phyloP scores from a whole-genome alignment of 2,113 vertebrate species.

The Procavia capensis region DNA sequence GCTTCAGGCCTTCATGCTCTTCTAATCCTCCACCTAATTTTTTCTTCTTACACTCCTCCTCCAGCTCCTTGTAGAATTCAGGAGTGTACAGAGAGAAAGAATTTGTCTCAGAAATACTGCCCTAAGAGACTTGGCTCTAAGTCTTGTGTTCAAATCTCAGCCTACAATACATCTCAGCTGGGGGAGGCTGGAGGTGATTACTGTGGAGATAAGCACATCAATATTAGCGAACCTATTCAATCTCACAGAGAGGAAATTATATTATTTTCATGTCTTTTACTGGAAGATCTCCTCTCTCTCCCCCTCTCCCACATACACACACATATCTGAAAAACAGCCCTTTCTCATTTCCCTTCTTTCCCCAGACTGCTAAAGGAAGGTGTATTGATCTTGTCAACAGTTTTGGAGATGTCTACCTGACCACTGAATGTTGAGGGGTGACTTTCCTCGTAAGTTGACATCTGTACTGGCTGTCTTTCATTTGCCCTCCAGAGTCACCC shows the following conservation, averaged over 20 bases:
- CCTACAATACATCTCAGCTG: not conserved
- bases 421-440: not conserved
- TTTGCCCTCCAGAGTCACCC: not conserved
- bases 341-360: not conserved
- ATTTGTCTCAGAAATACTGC: not conserved
- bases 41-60: not conserved
- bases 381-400: not conserved
- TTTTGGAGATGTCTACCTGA: not conserved
- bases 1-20: not conserved
- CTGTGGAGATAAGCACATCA: not conserved
- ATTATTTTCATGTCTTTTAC: not conserved
- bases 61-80: not conserved
- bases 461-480: not conserved
- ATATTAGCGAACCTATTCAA: not conserved
- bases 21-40: not conserved
- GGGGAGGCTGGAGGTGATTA: not conserved
- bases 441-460: constrained; percentile 9
- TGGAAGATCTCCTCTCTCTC: not conserved
- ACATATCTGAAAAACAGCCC: not conserved
- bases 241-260: not conserved
- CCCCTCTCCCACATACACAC: not conserved
- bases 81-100: not conserved
- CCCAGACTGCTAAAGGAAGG: not conserved
- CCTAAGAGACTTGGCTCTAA: not conserved
- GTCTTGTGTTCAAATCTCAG: not conserved